Conservation (phyloP, 2,797 vertebrate genomes). For the Nannoperca australis region DNA sequence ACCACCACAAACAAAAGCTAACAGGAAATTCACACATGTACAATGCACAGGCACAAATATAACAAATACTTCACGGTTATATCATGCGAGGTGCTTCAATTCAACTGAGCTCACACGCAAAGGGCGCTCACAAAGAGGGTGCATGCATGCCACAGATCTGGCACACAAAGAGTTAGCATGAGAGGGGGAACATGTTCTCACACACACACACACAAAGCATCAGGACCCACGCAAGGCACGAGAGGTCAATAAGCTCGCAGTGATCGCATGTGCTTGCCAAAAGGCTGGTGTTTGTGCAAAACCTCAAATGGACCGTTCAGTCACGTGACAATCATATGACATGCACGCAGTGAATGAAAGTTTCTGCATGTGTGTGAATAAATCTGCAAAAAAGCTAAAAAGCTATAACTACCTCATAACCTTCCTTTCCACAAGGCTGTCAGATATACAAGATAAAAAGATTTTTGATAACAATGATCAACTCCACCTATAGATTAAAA, state of each 20-base stretch:
- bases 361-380: conserved; percentile 15
- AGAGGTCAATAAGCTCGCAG: conserved; percentile 32
- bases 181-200: conserved; percentile 14
- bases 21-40: neutral
- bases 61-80: conserved; percentile 18
- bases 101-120: conserved; percentile 24
- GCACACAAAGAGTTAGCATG: conserved; percentile 52
- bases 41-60: neutral
- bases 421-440: neutral
- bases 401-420: neutral
- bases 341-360: conserved; percentile 26
- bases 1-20: conserved; percentile 2
- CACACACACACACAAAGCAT: conserved; percentile 19
- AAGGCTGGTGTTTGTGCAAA: conserved; percentile 48
- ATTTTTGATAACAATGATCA: conserved; percentile 14
- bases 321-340: conserved; percentile 42
- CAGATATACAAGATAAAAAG: neutral
- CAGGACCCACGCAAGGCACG: conserved; percentile 5
- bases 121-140: conserved; percentile 22
- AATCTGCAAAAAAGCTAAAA: conserved; percentile 2
- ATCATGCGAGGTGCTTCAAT: conserved; percentile 23
- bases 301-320: conserved; percentile 38
- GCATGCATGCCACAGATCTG: conserved; percentile 16
- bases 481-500: conserved; percentile 11
- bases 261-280: conserved; percentile 41